These are phyloP conservation scores for Carcharodon carcharias DNA, from an alignment of 2,797 vertebrate genomes.

Conservation along the genomic window DNA sequence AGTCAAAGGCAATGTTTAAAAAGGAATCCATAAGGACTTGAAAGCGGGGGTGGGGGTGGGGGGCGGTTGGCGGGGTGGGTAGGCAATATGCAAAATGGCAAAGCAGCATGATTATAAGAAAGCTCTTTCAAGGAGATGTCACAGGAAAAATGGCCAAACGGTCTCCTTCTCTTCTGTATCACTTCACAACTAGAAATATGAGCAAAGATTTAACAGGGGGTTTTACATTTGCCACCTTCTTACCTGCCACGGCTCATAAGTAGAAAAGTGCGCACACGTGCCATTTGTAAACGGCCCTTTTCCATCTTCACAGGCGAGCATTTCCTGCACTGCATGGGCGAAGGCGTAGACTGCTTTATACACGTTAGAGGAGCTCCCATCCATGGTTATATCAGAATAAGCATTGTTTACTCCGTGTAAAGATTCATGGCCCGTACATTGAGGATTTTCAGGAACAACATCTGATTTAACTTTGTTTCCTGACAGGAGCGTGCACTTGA, in stretches of 20 bases:
- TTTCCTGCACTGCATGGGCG: neutral
- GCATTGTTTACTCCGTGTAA: neutral
- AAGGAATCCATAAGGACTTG: no score
- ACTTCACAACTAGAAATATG: no score
- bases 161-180: no score
- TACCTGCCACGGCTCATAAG: constrained; percentile 21
- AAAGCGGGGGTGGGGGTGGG: no score
- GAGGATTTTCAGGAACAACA: neutral
- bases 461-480: neutral
- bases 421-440: neutral
- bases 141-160: no score
- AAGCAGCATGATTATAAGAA: no score
- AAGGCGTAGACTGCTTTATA: constrained; percentile 20
- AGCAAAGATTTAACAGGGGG: no score
- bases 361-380: neutral
- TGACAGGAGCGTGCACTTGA: neutral
- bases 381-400: neutral
- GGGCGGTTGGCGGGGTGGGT: no score
- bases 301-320: neutral
- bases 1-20: no score
- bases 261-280: neutral
- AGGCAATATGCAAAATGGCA: no score
- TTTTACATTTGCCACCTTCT: neutral
- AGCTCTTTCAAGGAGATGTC: no score
- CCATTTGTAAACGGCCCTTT: constrained; percentile 2